Conservation (phyloP, 2,113 vertebrate species). For the Neoarius graeffei region DNA sequence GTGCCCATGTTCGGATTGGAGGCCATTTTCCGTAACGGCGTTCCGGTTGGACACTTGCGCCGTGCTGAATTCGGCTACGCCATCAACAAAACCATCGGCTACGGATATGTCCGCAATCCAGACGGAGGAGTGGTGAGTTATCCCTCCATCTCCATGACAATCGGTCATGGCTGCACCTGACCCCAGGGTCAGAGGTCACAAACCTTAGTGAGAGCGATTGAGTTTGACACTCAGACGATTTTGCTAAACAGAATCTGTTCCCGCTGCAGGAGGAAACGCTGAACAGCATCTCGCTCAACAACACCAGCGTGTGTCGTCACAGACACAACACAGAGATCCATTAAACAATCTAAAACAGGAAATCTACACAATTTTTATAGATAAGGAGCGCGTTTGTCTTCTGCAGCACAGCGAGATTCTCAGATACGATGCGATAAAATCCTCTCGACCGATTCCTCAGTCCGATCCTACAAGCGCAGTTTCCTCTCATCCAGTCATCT, state of each 20-base stretch:
- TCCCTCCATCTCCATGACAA: neutral
- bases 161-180: neutral
- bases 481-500: too few species aligned
- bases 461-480: too few species aligned
- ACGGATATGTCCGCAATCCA: conserved; percentile 87
- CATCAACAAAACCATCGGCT: conserved; percentile 86
- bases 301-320: too few species aligned
- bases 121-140: conserved; percentile 81
- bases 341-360: too few species aligned
- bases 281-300: neutral
- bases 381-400: too few species aligned
- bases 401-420: too few species aligned
- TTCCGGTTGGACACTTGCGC: conserved; percentile 85
- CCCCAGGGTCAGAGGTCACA: neutral
- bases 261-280: neutral
- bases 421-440: too few species aligned
- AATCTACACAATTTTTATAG: too few species aligned
- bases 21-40: conserved; percentile 84
- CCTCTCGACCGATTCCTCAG: too few species aligned
- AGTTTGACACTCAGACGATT: neutral
- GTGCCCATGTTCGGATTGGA: conserved; percentile 93
- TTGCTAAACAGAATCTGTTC: neutral
- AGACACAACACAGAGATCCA: neutral
- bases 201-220: neutral
- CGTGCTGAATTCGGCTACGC: conserved; percentile 87